These are phyloP conservation scores for Cataglyphis hispanica DNA, from an alignment of 1,140 invertebrate genomes.

Conservation along the genomic window DNA sequence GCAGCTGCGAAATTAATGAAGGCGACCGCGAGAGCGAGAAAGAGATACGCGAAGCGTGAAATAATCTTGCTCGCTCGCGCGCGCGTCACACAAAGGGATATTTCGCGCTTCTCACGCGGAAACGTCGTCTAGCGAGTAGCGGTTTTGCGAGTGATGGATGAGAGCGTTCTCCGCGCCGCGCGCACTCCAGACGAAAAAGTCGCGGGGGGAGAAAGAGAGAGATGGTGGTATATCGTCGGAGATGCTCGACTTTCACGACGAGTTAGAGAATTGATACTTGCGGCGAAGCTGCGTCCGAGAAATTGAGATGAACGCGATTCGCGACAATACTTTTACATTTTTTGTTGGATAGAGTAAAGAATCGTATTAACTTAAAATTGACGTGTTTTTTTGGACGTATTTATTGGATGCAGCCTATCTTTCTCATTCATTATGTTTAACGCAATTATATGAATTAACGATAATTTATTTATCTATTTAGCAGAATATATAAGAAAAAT, in stretches of 20 bases:
- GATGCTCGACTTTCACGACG: conserved; percentile 47
- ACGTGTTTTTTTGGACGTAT: too few relatives aligned
- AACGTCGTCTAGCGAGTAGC: conserved; percentile 48
- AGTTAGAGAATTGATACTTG: conserved; percentile 46
- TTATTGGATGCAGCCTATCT: not conserved
- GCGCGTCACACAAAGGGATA: conserved; percentile 44
- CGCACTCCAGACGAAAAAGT: conserved; percentile 34
- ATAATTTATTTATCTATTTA: too few relatives aligned
- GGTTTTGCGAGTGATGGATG: conserved; percentile 55
- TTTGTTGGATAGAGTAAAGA: not conserved
- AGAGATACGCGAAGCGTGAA: not conserved
- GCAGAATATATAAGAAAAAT: too few relatives aligned
- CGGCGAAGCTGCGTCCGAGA: not conserved
- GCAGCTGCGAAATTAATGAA: conserved; percentile 67
- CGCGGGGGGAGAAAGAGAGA: conserved; percentile 2
- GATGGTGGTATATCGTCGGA: not conserved
- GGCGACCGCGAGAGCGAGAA: not conserved
- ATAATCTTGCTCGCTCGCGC: conserved; percentile 27
- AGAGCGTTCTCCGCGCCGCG: not conserved
- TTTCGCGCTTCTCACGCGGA: conserved; percentile 58
- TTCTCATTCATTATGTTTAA: not conserved
- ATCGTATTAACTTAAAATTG: not conserved
- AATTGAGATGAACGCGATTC: not conserved
- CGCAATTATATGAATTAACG: not conserved
- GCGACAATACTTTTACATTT: not conserved